Evolutionary conservation across 2,113 vertebrate genomes (phyloP), one percentile per base, ranked within the genome.

Genomic region (Dryoscopus gambensis): DNA sequence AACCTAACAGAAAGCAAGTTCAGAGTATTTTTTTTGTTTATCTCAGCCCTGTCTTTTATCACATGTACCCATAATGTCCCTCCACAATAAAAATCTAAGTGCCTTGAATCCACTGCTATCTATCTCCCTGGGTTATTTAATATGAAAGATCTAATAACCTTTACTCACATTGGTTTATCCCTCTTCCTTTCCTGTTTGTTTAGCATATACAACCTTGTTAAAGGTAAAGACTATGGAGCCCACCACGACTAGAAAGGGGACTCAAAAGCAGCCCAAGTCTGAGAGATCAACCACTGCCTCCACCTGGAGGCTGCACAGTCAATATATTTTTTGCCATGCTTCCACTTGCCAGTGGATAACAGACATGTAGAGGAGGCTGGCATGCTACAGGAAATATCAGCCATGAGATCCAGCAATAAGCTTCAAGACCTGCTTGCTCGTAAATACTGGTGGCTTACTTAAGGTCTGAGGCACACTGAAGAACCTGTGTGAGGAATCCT

Each of bases 241-340:
- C 46, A 33, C 67, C 3, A 1, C 31, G 23, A 21, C 50, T 55
- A 30, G 47, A 49, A 50, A 31, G 4, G 14, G 24, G 19, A 27
- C n/a, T n/a, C 20, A n/a, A 62, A 73, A 69, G 47, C 52, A 49
- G 10, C 19, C 9, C 1, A 0, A 28, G 5, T 10, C 33, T 1
- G 0, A 60, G 64, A 37, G 5, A 30, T 28, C 5, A 2, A 10
- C 47, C 1, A 1, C 40, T 79, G 49, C 70, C n/a, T 89, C 18
- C 27, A 12, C 40, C 35, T 57, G 25, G 44, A 52, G 21, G 16
- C 35, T 44, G 11, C 8, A 15, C 1, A 1, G 11, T 47, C 30
- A 21, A 10, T 1, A 37, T 22, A n/a, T 40, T 55, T 44, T 86
- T 60, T 46, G 3, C 42, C 13, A 0, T 44, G 22, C 12, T 64